Conservation (phyloP, 2,113 vertebrate species). For the Mystacornis crossleyi region DNA sequence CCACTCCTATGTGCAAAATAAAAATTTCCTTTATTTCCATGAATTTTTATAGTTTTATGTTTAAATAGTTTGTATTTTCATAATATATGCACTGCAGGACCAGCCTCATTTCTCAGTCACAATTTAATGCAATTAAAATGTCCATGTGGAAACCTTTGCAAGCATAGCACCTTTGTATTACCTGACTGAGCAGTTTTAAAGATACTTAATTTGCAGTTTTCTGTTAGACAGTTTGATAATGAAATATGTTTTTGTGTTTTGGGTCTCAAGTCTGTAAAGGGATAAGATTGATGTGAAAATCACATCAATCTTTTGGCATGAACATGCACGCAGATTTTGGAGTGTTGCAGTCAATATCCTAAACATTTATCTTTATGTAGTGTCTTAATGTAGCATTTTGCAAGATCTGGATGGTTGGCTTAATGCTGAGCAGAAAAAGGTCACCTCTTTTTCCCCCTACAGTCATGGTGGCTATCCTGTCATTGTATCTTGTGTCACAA, state of each 20-base stretch:
- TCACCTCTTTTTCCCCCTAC: background rate
- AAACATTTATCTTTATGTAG: background rate
- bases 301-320: background rate
- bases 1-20: slow-evolving; percentile 14
- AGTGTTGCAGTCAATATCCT: background rate
- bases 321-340: background rate
- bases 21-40: slow-evolving; percentile 56
- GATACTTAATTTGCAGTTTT: slow-evolving; percentile 76
- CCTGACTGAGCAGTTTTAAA: slow-evolving; percentile 76
- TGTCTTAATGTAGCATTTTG: background rate
- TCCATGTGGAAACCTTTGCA: slow-evolving; percentile 74
- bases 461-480: background rate
- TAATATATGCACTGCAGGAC: slow-evolving; percentile 79
- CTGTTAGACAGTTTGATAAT: slow-evolving; percentile 63
- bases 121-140: slow-evolving; percentile 83
- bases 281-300: background rate
- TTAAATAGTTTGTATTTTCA: slow-evolving; percentile 78
- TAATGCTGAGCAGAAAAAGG: background rate
- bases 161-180: slow-evolving; percentile 77
- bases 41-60: slow-evolving; percentile 69
- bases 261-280: background rate
- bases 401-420: background rate
- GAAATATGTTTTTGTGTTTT: background rate
- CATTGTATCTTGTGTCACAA: background rate
- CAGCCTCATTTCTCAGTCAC: slow-evolving; percentile 78